Evolutionary conservation across 2,888 invertebrate species (phyloP), one percentile per base, ranked within the genome.

Genomic region (Cerastis leucographa): DNA sequence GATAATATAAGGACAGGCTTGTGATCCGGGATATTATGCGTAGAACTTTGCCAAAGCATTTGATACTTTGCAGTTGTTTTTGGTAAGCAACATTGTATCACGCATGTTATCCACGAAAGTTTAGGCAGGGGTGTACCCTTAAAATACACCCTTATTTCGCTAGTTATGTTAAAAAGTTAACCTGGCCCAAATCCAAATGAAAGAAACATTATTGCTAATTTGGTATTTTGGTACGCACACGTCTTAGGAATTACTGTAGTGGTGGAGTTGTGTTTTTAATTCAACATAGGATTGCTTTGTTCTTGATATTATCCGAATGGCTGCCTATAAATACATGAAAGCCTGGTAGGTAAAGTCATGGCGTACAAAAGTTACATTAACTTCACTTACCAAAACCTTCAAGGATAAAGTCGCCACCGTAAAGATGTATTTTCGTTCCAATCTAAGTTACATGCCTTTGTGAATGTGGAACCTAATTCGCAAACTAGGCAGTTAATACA

Each of bases 401-500:
- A 72, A 62, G 46, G 35, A 74, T 69, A 59, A 54, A 74, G 42
- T 12, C 2, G 35, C 25, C 17, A 56, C n/a, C 4, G 29, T 61
- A 74, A 51, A 22, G 46, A 54, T 71, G 68, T 65, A 61, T 64
- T 70, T 85, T 70, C 67, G 25, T 61, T 78, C 25, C 76, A 71
- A 71, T 77, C 49, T 49, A 73, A 62, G 75, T 83, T 86, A 86
- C 85, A 81, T 62, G 68, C 66, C 77, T 66, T 76, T 89, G 85
- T 86, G 25, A 85, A 68, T 72, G 82, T 74, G 76, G 81, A 74
- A 84, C 84, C 83, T 83, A 88, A 88, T 89, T 90, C 88, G 87
- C 87, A 88, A 89, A 88, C 89, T 87, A 89, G 89, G 89, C 85
- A 87, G 88, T 90, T 90, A 88, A 90, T 90, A 91, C 90, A 90